Evolutionary conservation across 2,797 vertebrate species (phyloP).

Genomic region (Loriculus beryllinus): DNA sequence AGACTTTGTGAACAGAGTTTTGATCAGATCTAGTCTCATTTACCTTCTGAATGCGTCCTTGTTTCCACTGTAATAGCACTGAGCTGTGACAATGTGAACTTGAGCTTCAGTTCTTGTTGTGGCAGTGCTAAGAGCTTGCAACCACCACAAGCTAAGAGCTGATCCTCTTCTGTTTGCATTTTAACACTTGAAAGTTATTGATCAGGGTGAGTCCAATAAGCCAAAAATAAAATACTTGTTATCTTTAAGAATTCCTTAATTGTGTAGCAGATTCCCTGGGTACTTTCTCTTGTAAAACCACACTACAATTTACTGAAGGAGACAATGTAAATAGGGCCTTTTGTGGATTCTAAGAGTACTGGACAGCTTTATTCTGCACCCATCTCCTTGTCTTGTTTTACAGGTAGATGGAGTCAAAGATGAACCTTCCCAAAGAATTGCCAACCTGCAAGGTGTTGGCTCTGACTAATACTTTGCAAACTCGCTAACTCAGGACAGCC

Average conservation of each 20-base stretch:
- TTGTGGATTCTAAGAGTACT: neutral
- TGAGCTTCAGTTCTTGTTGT: neutral
- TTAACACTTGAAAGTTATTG: neutral
- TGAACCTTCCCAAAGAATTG: slow-evolving; percentile 16
- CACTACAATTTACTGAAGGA: neutral
- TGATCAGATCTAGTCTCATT: slow-evolving; percentile 20
- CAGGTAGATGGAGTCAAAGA: slow-evolving; percentile 24
- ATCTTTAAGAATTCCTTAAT: neutral
- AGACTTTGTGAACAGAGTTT: slow-evolving; percentile 37
- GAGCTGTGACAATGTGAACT: neutral
- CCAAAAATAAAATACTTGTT: neutral
- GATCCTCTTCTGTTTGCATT: neutral
- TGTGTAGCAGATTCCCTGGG: neutral
- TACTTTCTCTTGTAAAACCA: neutral
- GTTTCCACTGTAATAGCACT: neutral
- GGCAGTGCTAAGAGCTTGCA: neutral
- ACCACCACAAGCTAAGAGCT: neutral
- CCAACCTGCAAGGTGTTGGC: slow-evolving; percentile 54
- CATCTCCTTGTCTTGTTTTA: neutral
- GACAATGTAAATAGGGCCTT: neutral
- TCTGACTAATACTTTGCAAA: slow-evolving; percentile 63
- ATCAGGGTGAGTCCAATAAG: neutral
- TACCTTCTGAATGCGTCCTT: slow-evolving; percentile 34
- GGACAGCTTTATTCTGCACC: neutral
- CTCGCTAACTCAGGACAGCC: neutral